Conservation (phyloP, 1,140 invertebrate genomes). For the Trichonephila clavata region DNA sequence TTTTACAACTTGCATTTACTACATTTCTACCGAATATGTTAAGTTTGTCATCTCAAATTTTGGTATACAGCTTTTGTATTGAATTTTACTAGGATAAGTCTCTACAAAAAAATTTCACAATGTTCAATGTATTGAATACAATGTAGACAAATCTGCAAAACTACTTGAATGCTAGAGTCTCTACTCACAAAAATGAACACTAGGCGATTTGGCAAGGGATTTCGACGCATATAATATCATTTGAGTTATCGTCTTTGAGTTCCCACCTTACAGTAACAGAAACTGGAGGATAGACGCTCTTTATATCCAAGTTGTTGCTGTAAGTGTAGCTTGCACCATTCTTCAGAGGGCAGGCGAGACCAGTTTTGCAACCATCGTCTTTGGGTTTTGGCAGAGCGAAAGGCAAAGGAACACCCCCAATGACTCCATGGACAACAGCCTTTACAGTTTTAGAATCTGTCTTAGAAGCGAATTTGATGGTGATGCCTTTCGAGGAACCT, state of each 20-base stretch:
- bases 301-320: conserved; percentile 84
- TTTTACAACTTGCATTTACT: too few relatives aligned
- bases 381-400: conserved; percentile 86
- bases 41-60: too few relatives aligned
- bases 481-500: conserved; percentile 9
- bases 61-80: too few relatives aligned
- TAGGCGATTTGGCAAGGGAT: conserved; percentile 16
- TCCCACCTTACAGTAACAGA: conserved; percentile 88
- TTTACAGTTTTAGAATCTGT: not conserved
- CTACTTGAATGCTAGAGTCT: too few relatives aligned
- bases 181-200: not conserved
- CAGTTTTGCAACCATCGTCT: conserved; percentile 86
- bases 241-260: conserved; percentile 83
- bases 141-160: too few relatives aligned
- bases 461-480: conserved; percentile 8
- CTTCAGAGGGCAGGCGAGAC: conserved; percentile 86
- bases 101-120: too few relatives aligned
- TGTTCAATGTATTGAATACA: too few relatives aligned
- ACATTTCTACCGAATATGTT: too few relatives aligned
- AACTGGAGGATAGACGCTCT: conserved; percentile 85
- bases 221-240: conserved; percentile 85
- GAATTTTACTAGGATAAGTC: too few relatives aligned
- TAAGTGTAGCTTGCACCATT: conserved; percentile 84
- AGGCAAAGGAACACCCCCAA: conserved; percentile 86
- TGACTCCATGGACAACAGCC: conserved; percentile 83